Base-by-base conservation (phyloP, 2,797 vertebrate genomes). In the Betta splendens region DNA sequence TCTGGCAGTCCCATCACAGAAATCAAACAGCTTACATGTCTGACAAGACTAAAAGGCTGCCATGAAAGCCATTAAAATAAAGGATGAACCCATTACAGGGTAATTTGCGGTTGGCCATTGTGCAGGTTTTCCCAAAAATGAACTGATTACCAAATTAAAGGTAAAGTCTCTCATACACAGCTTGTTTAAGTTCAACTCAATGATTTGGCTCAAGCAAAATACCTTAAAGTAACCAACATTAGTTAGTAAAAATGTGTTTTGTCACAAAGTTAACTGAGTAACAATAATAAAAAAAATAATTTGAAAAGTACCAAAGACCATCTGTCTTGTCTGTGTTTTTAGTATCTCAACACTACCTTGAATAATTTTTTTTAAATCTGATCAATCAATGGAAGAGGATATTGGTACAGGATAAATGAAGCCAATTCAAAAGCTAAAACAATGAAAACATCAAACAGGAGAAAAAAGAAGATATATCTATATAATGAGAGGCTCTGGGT, bases 401-500 rank as follows among this genome's bases (percentile, higher is more conserved):
- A n/a, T n/a, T n/a, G n/a, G 28, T 64, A 56, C 33, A 47, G 50
- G 75, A 69, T 42, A 72, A 69, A 58, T 7, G 16, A 22, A 58
- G 47, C 36, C 58, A 17, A 50, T 52, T 49, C 38, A 72, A 55
- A 63, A 28, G n/a, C n/a, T n/a, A n/a, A n/a, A n/a, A n/a, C n/a
- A n/a, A 63, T 62, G 75, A 80, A 85, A 63, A 79, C 29, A 74
- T 35, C 50, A 64, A 64, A 89, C 71, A 87, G 48, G 69, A 87
- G 77, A n/a, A n/a, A n/a, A n/a, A n/a, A n/a, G n/a, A n/a, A n/a
- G n/a, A n/a, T n/a, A n/a, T n/a, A n/a, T n/a, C n/a, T n/a, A n/a
- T n/a, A n/a, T n/a, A n/a, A 92, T 89, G 87, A 87, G 89, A 89
- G 89, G 87, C 89, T 92, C 85, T 91, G 86, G 83, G 85, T 69